Percentiles rank a stretch among this genome's conserved stretches.
Conservation (phyloP, 1,140 invertebrate species). For the Arion vulgaris region DNA sequence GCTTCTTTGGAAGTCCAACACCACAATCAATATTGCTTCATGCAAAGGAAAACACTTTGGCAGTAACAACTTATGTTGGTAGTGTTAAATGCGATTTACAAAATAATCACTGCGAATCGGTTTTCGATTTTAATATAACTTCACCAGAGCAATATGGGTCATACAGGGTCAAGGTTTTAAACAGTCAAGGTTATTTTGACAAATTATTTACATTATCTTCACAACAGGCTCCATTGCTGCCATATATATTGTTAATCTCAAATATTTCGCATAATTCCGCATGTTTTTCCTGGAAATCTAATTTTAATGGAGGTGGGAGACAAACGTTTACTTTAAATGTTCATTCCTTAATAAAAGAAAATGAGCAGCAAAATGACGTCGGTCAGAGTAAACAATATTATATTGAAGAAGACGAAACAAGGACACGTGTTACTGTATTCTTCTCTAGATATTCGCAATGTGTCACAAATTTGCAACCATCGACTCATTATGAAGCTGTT, state of each 20-base stretch:
- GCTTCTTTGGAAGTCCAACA: background rate
- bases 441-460: background rate
- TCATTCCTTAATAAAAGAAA: no score
- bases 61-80: background rate
- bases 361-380: no score
- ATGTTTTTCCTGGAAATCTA: background rate
- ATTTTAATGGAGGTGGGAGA: slow-evolving; percentile 10
- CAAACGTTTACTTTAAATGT: slow-evolving; percentile 9
- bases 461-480: background rate
- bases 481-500: background rate
- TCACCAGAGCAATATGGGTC: background rate
- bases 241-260: background rate
- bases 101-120: background rate
- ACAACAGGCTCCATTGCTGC: background rate
- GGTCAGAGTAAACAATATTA: no score
- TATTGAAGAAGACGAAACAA: background rate
- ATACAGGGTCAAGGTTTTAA: background rate
- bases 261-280: background rate
- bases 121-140: background rate
- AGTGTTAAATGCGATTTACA: background rate
- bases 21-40: background rate
- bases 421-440: background rate
- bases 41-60: background rate
- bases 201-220: background rate
- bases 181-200: background rate